Conservation (phyloP, 1,140 invertebrate genomes). For the Brachionus asplanchnoidis region DNA sequence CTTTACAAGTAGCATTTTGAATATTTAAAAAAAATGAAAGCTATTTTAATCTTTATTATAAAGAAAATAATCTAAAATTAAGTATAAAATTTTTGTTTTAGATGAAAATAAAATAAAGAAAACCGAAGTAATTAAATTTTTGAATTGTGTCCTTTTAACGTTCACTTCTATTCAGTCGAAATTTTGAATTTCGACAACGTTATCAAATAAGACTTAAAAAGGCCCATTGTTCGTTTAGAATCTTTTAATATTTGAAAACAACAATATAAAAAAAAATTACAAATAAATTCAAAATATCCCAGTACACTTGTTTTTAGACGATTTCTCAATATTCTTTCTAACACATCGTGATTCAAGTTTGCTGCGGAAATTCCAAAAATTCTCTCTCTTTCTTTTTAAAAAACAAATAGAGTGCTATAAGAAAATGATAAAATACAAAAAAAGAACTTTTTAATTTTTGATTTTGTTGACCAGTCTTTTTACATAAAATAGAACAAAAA, state of each 20-base stretch:
- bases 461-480: slow-evolving; percentile 1
- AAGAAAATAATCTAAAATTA: slow-evolving; percentile 6
- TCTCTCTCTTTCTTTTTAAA: neutral
- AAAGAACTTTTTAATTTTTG: neutral
- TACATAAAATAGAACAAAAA: neutral
- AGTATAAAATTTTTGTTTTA: neutral
- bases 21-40: neutral
- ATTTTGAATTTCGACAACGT: neutral
- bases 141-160: neutral
- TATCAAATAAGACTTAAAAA: neutral
- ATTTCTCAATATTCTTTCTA: neutral
- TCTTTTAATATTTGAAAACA: neutral
- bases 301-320: neutral
- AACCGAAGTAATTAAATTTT: neutral
- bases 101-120: neutral
- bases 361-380: neutral
- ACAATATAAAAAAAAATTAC: neutral
- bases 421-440: neutral
- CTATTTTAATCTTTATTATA: neutral
- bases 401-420: neutral
- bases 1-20: neutral
- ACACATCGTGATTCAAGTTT: neutral
- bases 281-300: neutral
- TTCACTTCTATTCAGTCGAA: neutral
- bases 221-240: neutral